Conservation (phyloP, 2,797 vertebrate species). For the Sebastes cheni region DNA sequence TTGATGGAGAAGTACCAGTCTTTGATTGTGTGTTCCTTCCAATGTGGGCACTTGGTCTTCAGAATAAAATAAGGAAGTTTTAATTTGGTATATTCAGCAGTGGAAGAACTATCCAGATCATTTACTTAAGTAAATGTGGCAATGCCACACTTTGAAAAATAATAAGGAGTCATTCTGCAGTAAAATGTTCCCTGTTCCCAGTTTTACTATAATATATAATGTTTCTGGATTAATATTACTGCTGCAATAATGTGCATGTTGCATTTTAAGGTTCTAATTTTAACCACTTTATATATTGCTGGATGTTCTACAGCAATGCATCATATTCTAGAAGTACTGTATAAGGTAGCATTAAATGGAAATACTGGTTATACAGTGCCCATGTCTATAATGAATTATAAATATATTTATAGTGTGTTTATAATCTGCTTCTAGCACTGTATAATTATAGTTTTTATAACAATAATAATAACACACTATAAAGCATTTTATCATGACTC, state of each 20-base stretch:
- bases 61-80: background rate
- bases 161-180: background rate
- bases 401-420: too few species aligned
- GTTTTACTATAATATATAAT: background rate
- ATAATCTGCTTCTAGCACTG: too few species aligned
- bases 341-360: too few species aligned
- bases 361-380: too few species aligned
- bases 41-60: background rate
- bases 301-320: background rate
- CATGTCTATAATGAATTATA: too few species aligned
- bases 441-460: too few species aligned
- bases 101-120: background rate
- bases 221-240: background rate
- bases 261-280: background rate
- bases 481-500: too few species aligned
- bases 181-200: background rate
- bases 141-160: background rate
- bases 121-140: background rate
- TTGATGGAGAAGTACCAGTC: background rate
- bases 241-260: background rate
- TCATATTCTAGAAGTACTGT: background rate
- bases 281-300: background rate
- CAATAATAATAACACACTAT: too few species aligned
- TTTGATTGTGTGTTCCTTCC: background rate
- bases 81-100: background rate